Base-by-base conservation (phyloP, 2,888 invertebrate species). In the Choristoneura rosaceana region DNA sequence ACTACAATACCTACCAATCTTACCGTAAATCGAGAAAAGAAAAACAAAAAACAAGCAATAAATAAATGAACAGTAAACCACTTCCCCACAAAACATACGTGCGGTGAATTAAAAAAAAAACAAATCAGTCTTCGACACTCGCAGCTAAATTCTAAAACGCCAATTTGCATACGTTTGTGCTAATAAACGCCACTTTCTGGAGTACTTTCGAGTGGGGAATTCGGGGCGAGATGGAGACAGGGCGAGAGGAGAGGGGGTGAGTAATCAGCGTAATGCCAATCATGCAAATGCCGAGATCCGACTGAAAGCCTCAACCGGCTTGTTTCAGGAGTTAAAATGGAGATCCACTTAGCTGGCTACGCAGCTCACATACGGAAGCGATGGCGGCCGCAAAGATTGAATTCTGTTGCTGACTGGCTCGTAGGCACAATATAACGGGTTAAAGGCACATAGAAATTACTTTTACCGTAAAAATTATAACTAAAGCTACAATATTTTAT, bases 281-380 rank as follows among this genome's bases (percentile, higher is more conserved):
- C 93, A 94, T 94, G 93, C 93, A 93, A 94, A 94, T 94, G 90
- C 83, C 89, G 93, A 93, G 93, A 92, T 92, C 90, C 93, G 85
- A 90, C 92, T 94, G 93, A 94, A 93, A 93, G 93, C 93, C 89
- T 90, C 91, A 90, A 91, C 91, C 89, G 90, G 91, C 91, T 93
- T 92, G 93, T 93, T 94, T 93, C 93, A 93, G 93, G 93, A 94
- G 93, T 93, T 94, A 94, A 94, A 94, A 94, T 93, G 93, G 90
- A 93, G 93, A 94, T 93, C 93, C 93, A 94, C 92, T 94, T 93
- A 93, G 90, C 87, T 87, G 85, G 87, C 84, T 89, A 93, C 93
- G 93, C 92, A 88, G 79, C 93, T 90, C 91, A 92, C 93, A 93
- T 93, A 93, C 92, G 91, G 91, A 92, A 93, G 91, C 89, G 90